Evolutionary conservation across 2,888 invertebrate genomes (phyloP).

Genomic region (Keiferia lycopersicella): DNA sequence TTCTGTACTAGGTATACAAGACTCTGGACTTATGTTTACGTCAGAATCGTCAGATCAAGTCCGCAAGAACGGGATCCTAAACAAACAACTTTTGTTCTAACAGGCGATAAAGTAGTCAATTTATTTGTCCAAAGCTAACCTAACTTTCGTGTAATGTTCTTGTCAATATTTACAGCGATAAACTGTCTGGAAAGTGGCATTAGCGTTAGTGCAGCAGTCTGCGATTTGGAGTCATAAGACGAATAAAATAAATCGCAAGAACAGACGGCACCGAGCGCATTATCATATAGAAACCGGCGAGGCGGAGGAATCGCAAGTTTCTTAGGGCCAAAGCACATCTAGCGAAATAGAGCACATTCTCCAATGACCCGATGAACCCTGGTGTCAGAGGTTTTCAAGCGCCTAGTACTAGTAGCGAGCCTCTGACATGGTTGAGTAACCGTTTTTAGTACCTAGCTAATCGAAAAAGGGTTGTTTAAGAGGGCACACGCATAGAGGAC

Average conservation of each 20-base stretch:
- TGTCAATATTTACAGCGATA: conserved; percentile 54
- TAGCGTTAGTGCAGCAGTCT: conserved; percentile 45
- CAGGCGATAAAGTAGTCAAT: conserved; percentile 34
- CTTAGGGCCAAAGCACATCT: too few relatives aligned
- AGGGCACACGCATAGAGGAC: too few relatives aligned
- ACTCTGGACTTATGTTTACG: conserved; percentile 45
- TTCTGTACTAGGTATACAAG: conserved; percentile 41
- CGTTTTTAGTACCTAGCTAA: too few relatives aligned
- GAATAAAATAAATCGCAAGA: conserved; percentile 62
- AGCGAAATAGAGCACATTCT: too few relatives aligned
- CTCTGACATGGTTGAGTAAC: too few relatives aligned
- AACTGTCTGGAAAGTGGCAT: conserved; percentile 56
- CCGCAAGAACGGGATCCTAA: conserved; percentile 49
- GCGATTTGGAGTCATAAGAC: conserved; percentile 47
- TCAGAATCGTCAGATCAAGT: conserved; percentile 48
- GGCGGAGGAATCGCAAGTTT: not conserved
- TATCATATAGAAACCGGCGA: conserved; percentile 52
- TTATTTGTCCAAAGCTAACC: conserved; percentile 34
- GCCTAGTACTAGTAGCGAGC: too few relatives aligned
- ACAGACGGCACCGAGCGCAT: conserved; percentile 63
- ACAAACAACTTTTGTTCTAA: conserved; percentile 48
- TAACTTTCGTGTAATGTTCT: conserved; percentile 42
- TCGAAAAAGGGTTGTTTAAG: too few relatives aligned
- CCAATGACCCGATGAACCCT: too few relatives aligned
- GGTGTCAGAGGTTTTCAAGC: too few relatives aligned